Percentiles rank a stretch among this genome's conserved stretches.
Conservation (phyloP, 2,797 vertebrate genomes). For the Phoeniculus purpureus region DNA sequence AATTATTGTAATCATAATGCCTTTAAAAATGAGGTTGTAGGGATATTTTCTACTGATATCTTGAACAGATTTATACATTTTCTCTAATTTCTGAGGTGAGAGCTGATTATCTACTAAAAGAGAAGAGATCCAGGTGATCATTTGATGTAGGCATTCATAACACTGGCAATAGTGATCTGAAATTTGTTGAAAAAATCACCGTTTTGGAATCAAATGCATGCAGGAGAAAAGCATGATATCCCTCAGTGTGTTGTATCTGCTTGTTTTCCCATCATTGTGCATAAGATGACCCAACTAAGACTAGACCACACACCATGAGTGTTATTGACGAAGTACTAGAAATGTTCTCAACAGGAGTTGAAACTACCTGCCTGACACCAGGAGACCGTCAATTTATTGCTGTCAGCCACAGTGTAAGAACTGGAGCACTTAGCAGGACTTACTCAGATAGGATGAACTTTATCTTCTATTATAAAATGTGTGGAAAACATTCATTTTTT, state of each 20-base stretch:
- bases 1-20: background rate
- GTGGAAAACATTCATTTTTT: background rate
- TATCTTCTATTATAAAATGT: background rate
- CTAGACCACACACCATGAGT: background rate
- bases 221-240: background rate
- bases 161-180: background rate
- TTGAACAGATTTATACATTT: background rate
- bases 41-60: background rate
- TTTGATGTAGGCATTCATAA: background rate
- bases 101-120: background rate
- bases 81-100: background rate
- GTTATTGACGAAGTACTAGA: background rate
- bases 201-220: background rate
- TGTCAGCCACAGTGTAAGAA: background rate
- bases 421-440: background rate
- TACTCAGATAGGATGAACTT: background rate
- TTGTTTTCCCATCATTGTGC: background rate
- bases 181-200: background rate
- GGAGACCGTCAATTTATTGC: background rate
- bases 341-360: background rate
- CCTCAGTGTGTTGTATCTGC: background rate
- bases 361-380: background rate
- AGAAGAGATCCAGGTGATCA: background rate
- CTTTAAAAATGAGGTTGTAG: rapidly evolving
- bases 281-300: background rate